phyloP scores from a whole-genome alignment of 1,140 invertebrate genomes.

The Drosophila mojavensis region DNA sequence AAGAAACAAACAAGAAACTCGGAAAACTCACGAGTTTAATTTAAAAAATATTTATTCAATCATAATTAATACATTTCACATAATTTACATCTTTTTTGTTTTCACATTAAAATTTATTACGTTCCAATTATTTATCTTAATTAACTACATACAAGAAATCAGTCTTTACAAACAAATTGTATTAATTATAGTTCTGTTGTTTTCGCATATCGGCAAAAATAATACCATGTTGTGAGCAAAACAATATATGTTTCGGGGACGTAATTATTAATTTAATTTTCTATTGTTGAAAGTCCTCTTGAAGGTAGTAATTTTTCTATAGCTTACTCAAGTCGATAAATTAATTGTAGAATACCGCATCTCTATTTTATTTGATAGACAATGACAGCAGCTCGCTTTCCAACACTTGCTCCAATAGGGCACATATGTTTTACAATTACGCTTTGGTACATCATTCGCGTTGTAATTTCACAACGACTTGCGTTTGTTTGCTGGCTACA shows the following conservation, averaged over 20 bases:
- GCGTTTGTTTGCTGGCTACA: constrained; percentile 28
- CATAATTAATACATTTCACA: constrained; percentile 63
- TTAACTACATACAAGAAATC: constrained; percentile 69
- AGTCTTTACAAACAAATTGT: constrained; percentile 79
- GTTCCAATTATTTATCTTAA: constrained; percentile 39
- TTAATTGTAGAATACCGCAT: constrained; percentile 62
- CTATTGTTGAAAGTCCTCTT: constrained; percentile 43
- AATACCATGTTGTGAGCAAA: constrained; percentile 68
- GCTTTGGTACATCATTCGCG: constrained; percentile 64
- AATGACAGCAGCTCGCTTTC: constrained; percentile 28
- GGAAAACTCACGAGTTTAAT: neutral
- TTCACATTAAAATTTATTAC: constrained; percentile 61
- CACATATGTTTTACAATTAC: constrained; percentile 63
- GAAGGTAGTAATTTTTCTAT: constrained; percentile 15
- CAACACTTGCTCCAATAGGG: constrained; percentile 45
- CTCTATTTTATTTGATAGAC: constrained; percentile 33
- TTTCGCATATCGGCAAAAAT: constrained; percentile 37
- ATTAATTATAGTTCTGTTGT: constrained; percentile 50
- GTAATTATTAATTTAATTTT: constrained; percentile 37
- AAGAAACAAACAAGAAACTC: neutral
- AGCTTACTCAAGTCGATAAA: constrained; percentile 16
- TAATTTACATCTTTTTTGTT: constrained; percentile 11
- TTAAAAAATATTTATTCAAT: constrained; percentile 69
- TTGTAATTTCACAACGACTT: constrained; percentile 71
- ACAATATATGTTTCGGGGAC: constrained; percentile 44